Conservation (phyloP, 2,797 vertebrate species). For the Emys orbicularis region DNA sequence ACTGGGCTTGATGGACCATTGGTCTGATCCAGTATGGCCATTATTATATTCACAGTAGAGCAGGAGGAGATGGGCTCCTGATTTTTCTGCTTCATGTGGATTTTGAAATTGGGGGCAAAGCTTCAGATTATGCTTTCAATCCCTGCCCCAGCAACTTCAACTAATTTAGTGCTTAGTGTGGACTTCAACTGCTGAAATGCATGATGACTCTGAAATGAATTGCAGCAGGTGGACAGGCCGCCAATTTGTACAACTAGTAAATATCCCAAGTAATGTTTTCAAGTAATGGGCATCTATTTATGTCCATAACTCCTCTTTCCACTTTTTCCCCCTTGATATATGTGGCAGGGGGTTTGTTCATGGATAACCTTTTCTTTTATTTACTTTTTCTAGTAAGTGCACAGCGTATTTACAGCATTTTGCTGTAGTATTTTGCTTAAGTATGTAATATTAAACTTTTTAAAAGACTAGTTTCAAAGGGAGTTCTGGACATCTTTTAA, state of each 20-base stretch:
- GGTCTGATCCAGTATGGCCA: too few relatives aligned
- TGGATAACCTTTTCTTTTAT: neutral
- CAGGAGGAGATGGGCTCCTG: too few relatives aligned
- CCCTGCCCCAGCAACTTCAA: too few relatives aligned
- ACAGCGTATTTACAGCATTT: neutral
- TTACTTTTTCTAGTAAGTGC: neutral
- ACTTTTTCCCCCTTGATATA: neutral
- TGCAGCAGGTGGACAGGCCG: neutral
- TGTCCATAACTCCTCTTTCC: neutral
- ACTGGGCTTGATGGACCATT: too few relatives aligned
- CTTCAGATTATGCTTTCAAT: too few relatives aligned
- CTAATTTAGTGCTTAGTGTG: too few relatives aligned
- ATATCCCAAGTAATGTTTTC: neutral
- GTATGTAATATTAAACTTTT: neutral
- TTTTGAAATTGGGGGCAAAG: too few relatives aligned
- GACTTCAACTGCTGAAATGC: neutral
- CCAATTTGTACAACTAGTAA: neutral
- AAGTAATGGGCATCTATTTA: neutral
- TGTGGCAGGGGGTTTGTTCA: neutral
- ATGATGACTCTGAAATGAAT: neutral
- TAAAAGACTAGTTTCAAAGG: neutral
- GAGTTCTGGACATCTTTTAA: neutral
- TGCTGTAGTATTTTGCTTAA: neutral
- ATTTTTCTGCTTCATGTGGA: too few relatives aligned
- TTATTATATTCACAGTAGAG: too few relatives aligned